These are phyloP conservation scores for Mystacornis crossleyi DNA, from an alignment of 2,113 vertebrate species.

Conservation along the genomic window DNA sequence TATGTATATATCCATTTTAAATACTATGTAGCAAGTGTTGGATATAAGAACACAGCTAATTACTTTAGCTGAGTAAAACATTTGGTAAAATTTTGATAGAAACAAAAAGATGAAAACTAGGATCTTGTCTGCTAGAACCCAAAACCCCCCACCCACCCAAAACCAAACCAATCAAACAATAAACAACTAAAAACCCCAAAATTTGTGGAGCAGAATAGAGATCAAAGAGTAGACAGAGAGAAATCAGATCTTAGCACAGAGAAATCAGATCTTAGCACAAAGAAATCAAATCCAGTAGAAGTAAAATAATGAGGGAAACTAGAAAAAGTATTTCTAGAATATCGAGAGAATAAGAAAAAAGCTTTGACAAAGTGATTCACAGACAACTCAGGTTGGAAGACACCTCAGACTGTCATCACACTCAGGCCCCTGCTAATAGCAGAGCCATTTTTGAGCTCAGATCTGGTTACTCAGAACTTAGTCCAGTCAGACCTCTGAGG, in stretches of 20 bases:
- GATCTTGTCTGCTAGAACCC: not conserved
- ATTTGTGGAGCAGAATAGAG: not conserved
- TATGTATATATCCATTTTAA: not conserved
- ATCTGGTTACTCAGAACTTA: not conserved
- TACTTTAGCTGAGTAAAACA: not conserved
- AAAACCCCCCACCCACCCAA: not conserved
- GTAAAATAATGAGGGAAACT: not conserved
- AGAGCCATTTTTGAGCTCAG: not conserved
- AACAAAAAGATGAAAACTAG: not conserved
- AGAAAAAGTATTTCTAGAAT: not conserved
- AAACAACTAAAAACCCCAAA: not conserved
- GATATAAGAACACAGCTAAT: not conserved
- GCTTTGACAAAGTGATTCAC: not conserved
- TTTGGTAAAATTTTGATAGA: not conserved
- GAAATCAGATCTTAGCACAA: not conserved
- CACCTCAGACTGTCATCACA: not conserved
- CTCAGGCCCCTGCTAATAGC: not conserved
- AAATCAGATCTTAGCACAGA: not conserved
- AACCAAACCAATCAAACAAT: not conserved
- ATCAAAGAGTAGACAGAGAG: not conserved
- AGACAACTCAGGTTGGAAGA: not conserved
- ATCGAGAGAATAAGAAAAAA: not conserved
- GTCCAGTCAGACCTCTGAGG: not conserved
- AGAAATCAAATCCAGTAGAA: not conserved
- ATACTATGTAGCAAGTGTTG: not conserved